Evolutionary conservation across 1,140 invertebrate species (phyloP).

Genomic region (Apocrypta bakeri): DNA sequence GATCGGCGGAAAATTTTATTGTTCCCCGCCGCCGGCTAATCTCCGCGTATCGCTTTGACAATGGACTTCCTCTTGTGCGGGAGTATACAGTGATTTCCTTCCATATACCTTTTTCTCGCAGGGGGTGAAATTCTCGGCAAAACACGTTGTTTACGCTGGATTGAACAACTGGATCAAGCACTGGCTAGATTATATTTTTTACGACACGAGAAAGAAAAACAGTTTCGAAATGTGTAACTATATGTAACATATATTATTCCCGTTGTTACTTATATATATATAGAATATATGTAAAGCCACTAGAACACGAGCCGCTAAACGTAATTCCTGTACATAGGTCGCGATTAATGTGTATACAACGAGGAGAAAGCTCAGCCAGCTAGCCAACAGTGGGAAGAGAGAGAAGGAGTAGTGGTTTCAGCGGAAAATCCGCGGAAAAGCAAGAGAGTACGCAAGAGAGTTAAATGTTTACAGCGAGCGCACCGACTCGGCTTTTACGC

Average conservation of each 20-base stretch:
- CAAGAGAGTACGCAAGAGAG: conserved; percentile 33
- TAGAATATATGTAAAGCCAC: background rate
- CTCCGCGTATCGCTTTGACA: conserved; percentile 13
- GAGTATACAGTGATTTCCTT: background rate
- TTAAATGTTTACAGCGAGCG: conserved; percentile 55
- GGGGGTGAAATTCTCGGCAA: too few relatives aligned
- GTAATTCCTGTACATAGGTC: conserved; percentile 8
- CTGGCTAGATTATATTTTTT: background rate
- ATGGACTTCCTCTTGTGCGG: background rate
- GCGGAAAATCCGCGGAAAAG: conserved; percentile 42
- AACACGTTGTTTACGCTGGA: too few relatives aligned
- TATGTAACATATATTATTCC: background rate
- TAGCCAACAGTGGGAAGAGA: background rate
- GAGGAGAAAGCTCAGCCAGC: background rate
- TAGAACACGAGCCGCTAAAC: conserved; percentile 9
- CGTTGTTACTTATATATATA: too few relatives aligned
- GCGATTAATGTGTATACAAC: conserved; percentile 41
- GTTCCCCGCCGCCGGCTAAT: conserved; percentile 11
- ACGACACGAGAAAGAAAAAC: too few relatives aligned
- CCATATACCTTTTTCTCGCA: background rate
- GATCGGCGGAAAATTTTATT: conserved; percentile 40
- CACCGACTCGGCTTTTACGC: conserved; percentile 26
- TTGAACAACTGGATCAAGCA: too few relatives aligned
- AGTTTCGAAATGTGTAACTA: background rate
- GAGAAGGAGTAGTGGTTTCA: conserved; percentile 17